Base-by-base conservation (phyloP, 2,113 vertebrate genomes). In the Tichodroma muraria region DNA sequence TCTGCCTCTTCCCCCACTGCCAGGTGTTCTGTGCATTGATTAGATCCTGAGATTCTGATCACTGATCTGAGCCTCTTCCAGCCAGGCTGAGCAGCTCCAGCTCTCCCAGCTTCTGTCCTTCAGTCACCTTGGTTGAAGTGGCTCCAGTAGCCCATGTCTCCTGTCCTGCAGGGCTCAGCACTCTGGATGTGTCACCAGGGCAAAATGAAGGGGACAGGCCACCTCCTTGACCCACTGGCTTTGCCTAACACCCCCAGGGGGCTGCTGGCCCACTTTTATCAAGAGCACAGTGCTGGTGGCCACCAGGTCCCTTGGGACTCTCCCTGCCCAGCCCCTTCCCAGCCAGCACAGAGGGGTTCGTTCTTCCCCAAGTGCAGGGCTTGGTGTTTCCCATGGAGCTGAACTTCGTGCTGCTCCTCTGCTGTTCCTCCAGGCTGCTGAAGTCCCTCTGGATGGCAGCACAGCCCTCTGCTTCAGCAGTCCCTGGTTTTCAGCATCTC, bases 381-480 rank as follows among this genome's bases (percentile, higher is more conserved):
- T 64, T 9, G 53, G 40, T 33, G 8, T 50, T 91, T 68, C 13
- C 47, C 4, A 0, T 3, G 6, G 30, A 84, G 35, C 66, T 79
- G 83, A 75, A 4, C 38, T 75, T 69, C 5, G 0, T 2, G 12
- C 69, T 49, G 22, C 52, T 75, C 33, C 44, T 66, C 63, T 75
- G 47, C 70, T 33, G n/a, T 24, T 87, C 64, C 78, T 94, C 61
- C 79, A 71, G 72, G 50, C 59, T 89, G n/a, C 31, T 7, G 0
- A 22, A 68, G 53, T 79, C 90, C 95, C 94, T 95, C 95, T 94
- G 95, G 95, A 91, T 95, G 95, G 95, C 95, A 96, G 94, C 94
- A 96, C 81, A 95, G 24, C 54, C n/a, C 63, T 95, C 90, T 93
- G 60, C 73, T 93, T 85, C 28, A 54, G 38, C 85, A 42, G 2